phyloP scores from a whole-genome alignment of 2,113 vertebrate genomes.

The Macrotis lagotis region DNA sequence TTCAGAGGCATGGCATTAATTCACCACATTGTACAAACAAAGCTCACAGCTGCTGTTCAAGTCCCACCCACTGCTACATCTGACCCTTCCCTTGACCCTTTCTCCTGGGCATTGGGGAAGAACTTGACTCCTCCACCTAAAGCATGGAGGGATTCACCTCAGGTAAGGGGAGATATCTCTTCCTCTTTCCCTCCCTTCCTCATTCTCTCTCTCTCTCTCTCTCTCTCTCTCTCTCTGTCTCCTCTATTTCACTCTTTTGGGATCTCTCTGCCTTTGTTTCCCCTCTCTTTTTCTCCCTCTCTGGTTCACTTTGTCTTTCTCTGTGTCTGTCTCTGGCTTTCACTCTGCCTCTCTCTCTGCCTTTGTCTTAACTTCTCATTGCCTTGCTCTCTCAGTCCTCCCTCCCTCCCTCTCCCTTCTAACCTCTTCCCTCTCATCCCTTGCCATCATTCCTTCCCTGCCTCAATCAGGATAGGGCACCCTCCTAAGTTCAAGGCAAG shows the following conservation, averaged over 20 bases:
- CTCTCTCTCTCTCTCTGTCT: too few species aligned
- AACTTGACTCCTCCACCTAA: neutral
- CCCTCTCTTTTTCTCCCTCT: neutral
- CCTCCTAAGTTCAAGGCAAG: neutral
- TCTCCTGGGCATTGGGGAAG: neutral
- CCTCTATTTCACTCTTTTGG: too few species aligned
- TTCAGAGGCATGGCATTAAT: neutral
- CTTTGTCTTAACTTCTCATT: neutral
- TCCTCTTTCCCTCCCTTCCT: too few species aligned
- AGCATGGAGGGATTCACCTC: neutral
- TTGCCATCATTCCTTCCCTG: neutral
- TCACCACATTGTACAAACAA: constrained; percentile 10
- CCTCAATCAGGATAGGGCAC: neutral
- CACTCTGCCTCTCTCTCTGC: neutral
- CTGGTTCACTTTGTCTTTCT: neutral
- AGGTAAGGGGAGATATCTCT: neutral
- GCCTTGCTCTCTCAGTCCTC: neutral
- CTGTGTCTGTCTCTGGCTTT: neutral
- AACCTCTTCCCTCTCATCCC: neutral
- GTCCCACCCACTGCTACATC: neutral
- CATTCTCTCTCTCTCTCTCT: neutral
- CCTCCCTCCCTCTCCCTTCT: neutral
- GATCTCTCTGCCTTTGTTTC: neutral
- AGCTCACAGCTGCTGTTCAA: neutral
- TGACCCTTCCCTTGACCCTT: neutral